A percentile compares a stretch with the other conserved stretches of the same genome.
Evolutionary conservation across 2,797 vertebrate species (phyloP).

Genomic region (Tolypeutes matacus): DNA sequence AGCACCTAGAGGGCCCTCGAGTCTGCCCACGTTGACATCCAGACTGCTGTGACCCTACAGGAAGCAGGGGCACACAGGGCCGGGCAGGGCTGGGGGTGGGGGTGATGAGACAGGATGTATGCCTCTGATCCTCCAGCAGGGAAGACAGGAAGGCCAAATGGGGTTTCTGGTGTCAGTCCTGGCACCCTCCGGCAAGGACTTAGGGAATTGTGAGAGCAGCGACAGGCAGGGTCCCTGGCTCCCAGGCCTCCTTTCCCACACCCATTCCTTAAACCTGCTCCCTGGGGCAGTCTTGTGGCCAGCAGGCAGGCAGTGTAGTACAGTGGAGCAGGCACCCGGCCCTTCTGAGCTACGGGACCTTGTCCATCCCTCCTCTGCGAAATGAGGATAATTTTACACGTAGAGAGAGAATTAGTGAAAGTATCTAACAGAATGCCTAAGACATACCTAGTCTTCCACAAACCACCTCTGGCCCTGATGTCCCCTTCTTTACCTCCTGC

Average conservation of each 20-base stretch:
- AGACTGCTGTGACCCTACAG: constrained; percentile 70
- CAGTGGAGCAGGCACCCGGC: neutral
- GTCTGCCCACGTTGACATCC: constrained; percentile 60
- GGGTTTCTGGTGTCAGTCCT: constrained; percentile 80
- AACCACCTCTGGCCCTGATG: neutral
- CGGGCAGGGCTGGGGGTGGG: constrained; percentile 8
- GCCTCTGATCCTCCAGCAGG: constrained; percentile 75
- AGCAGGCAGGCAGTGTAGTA: neutral
- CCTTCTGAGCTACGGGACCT: neutral
- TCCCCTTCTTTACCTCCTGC: neutral
- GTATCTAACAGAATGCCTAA: neutral
- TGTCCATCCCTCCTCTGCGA: constrained; percentile 17
- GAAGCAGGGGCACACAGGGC: constrained; percentile 70
- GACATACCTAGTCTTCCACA: neutral
- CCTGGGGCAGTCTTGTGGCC: neutral
- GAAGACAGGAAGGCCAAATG: constrained; percentile 81
- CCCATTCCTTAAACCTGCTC: neutral
- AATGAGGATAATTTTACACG: neutral
- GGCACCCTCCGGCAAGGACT: constrained; percentile 72
- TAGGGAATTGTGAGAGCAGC: constrained; percentile 53
- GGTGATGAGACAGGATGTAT: constrained; percentile 74
- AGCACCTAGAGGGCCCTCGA: constrained; percentile 39
- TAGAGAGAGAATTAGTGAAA: neutral
- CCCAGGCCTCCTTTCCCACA: neutral
- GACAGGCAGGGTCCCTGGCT: constrained; percentile 48